Percentiles rank a stretch among this genome's conserved stretches.
These are phyloP conservation scores for Pararge aegeria DNA, from an alignment of 1,140 invertebrate species.

Conservation along the genomic window DNA sequence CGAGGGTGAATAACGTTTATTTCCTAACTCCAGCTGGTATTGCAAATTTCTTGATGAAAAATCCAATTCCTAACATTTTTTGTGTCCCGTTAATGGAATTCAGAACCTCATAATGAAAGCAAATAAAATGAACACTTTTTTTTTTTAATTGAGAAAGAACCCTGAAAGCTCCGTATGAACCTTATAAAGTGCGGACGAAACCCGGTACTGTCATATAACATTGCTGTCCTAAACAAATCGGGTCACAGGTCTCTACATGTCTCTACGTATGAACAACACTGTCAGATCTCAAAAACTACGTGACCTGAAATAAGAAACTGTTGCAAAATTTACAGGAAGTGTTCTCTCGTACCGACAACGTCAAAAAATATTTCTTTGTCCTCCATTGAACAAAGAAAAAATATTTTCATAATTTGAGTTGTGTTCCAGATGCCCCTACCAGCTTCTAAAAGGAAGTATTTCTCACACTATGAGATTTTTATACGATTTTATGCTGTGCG, in stretches of 20 bases:
- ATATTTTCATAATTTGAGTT: constrained; percentile 5
- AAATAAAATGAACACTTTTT: too few relatives aligned
- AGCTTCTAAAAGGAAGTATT: not conserved
- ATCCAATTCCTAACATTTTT: too few relatives aligned
- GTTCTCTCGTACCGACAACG: constrained; percentile 6
- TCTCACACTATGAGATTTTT: not conserved
- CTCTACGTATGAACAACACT: not conserved
- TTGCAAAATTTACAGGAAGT: constrained; percentile 8
- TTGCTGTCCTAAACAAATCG: not conserved
- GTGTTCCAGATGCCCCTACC: not conserved
- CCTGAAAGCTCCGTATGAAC: too few relatives aligned
- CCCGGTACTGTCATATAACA: too few relatives aligned
- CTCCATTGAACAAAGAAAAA: constrained; percentile 7
- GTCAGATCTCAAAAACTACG: constrained; percentile 8
- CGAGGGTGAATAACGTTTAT: too few relatives aligned
- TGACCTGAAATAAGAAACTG: constrained; percentile 5
- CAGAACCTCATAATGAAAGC: too few relatives aligned
- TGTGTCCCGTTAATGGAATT: too few relatives aligned
- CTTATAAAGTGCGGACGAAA: too few relatives aligned
- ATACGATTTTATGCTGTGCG: not conserved
- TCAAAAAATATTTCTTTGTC: constrained; percentile 8
- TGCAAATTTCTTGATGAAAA: too few relatives aligned
- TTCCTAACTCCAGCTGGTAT: too few relatives aligned
- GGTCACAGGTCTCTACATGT: not conserved
- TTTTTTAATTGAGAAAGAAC: too few relatives aligned